Evolutionary conservation across 1,140 invertebrate species (phyloP), one percentile per base, ranked within the genome.

Genomic region (Euura lappo): DNA sequence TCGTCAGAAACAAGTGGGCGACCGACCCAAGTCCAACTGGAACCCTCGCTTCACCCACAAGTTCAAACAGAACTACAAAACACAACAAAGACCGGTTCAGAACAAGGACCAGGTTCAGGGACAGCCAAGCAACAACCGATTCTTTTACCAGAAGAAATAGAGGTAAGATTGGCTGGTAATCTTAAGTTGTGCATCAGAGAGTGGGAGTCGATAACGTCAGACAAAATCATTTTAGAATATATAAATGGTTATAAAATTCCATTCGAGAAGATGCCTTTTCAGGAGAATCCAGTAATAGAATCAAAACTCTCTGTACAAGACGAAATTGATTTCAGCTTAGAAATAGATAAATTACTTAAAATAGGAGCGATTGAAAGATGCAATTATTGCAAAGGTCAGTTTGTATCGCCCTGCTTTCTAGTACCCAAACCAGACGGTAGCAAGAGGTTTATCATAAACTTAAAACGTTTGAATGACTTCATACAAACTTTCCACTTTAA

Each of bases 401-500:
- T 75, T 43, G 69, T 80, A n/a, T 79, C 70, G 73, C 83, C 87
- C 85, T 75, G 88, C 72, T 77, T 75, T 68, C 44, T 77, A 4
- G 44, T 60, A 28, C 70, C 69, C 6, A 77, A 75, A 73, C 69
- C 88, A 86, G 8, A 88, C 88, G 44, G 87, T 2, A n/a, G 68
- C 13, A 70, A 69, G 68, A 43, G 67, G 68, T 77, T 79, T 73
- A 78, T 81, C 66, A 71, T 81, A 11, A 74, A 77, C 65, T 47
- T 73, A 64, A 75, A 73, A 74, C 68, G 72, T 44, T 74, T 74
- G 8, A 76, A 78, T 69, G n/a, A 71, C 47, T 75, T 60, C 60
- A 72, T 78, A 44, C 65, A 71, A 5, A 44, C 72, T 68, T 44
- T n/a, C 10, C 76, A 77, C 70, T 77, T 77, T 28, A 75, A 77